These are phyloP conservation scores for Epicauta chinensis DNA, from an alignment of 1,140 invertebrate species.

Conservation along the genomic window DNA sequence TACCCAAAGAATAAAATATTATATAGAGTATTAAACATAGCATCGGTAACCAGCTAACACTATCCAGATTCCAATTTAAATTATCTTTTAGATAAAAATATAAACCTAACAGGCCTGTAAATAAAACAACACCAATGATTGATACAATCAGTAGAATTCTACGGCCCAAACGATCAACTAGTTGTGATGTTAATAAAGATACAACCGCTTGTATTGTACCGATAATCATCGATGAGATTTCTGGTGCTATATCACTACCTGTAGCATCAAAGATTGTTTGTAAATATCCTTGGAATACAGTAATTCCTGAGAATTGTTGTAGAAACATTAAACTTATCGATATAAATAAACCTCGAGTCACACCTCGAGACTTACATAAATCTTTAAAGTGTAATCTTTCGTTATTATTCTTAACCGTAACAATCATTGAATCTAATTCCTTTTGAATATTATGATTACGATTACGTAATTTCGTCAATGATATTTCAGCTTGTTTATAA, in stretches of 20 bases:
- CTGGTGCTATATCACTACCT: no score
- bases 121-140: background rate
- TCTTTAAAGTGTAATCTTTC: conserved; percentile 18
- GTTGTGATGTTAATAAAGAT: no score
- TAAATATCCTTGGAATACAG: conserved; percentile 74
- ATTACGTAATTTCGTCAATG: conserved; percentile 3
- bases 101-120: background rate
- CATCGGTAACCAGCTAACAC: conserved; percentile 9
- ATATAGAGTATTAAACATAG: conserved; percentile 4
- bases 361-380: conserved; percentile 6
- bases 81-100: conserved; percentile 7
- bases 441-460: background rate
- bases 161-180: no score
- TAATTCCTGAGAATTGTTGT: conserved; percentile 73
- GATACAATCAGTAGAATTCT: background rate
- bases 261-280: conserved; percentile 61
- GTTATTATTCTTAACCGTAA: conserved; percentile 7
- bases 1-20: conserved; percentile 1
- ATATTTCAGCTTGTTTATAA: conserved; percentile 17
- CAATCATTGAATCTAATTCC: conserved; percentile 2
- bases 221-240: no score
- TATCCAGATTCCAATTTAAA: background rate
- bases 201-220: conserved; percentile 51
- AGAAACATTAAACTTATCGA: conserved; percentile 40
- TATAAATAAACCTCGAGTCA: conserved; percentile 45